Evolutionary conservation across 1,140 invertebrate species (phyloP), one percentile per base, ranked within the genome.

Genomic region (Caenorhabditis brenneri): DNA sequence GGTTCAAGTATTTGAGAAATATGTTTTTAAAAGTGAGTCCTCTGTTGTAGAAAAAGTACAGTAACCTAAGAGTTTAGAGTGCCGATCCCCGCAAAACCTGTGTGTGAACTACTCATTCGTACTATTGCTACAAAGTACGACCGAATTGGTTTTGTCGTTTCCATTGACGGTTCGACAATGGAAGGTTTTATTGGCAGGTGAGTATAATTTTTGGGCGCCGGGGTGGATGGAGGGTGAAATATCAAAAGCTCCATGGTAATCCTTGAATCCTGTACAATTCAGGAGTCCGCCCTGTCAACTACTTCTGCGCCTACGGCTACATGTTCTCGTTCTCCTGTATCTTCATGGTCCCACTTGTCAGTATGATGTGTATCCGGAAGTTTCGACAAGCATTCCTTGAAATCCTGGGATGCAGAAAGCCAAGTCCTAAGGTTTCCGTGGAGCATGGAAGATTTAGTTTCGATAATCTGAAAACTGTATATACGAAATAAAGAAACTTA

Each of bases 271-370:
- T 3, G n/a, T 6, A 51, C 15, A 10, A 58, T 9, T 22, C 65
- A 74, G 65, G 65, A 3, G 42, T 10, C 65, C 36, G 36, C 4
- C 36, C 36, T 1, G n/a, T 12, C 5, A 74, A 74, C 22, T 74
- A 74, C 29, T 74, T 74, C 36, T 74, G 65, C n/a, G 36, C 65
- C 19, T 74, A 74, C 10, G 65, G 65, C 1, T 74, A 74, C 65
- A 74, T 74, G 65, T 74, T 74, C 65, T 74, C 65, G 2, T 74
- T 74, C 36, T 74, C 65, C 6, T 74, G 65, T n/a, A 74, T 74
- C 19, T 74, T 74, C 36, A 74, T 74, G 65, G 65, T 74, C 6
- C 65, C 65, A 0, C 65, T 74, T 0, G n/a, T 42, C 65, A 74
- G 65, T 15, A 74, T 74, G 65, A 27, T 74, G n/a, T 74, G 65